Evolutionary conservation across 2,113 vertebrate genomes (phyloP).

Genomic region (Cynopterus brachyotis): DNA sequence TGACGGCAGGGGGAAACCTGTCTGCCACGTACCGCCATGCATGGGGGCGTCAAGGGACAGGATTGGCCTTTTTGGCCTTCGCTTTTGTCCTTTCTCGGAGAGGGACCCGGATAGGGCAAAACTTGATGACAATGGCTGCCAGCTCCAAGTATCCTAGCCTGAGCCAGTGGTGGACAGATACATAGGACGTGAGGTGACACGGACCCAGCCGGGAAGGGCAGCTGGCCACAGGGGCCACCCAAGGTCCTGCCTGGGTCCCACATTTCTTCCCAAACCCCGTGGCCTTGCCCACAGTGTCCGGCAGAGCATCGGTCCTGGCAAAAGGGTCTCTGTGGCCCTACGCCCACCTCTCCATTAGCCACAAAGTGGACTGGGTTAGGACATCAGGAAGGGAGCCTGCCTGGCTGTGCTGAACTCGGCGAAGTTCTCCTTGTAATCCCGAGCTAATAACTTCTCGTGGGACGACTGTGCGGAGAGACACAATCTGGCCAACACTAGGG

Average conservation of each 20-base stretch:
- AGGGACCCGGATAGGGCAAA: background rate
- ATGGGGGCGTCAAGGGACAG: background rate
- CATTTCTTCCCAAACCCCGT: background rate
- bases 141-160: background rate
- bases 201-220: background rate
- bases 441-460: background rate
- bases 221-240: background rate
- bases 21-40: background rate
- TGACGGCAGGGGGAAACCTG: constrained; percentile 33
- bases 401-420: rapidly evolving
- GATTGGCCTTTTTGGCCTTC: background rate
- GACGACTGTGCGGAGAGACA: background rate
- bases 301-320: background rate
- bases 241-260: background rate
- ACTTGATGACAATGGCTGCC: background rate
- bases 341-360: background rate
- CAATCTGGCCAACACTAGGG: background rate
- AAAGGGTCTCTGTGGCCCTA: background rate
- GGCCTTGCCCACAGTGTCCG: background rate
- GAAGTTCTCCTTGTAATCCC: background rate
- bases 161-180: background rate
- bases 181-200: rapidly evolving
- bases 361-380: background rate
- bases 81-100: background rate
- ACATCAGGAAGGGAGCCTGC: background rate